Base-by-base conservation (phyloP, 1,140 invertebrate species). In the Ericerus pela region DNA sequence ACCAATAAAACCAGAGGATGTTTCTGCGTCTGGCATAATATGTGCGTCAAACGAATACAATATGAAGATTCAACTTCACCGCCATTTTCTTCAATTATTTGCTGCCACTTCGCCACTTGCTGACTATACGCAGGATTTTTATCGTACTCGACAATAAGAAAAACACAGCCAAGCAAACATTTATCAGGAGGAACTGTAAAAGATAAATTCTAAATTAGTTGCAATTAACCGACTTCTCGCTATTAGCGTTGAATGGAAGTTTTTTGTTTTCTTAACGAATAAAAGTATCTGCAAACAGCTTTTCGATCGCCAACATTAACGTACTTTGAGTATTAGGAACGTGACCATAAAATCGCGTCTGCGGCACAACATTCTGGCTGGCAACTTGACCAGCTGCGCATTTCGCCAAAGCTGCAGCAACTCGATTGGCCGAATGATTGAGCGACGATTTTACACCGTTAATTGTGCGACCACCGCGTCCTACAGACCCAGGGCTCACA, bases 101-200 rank as follows among this genome's bases (percentile, higher is more conserved):
- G 79, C 62, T 80, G 78, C 91, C 91, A 96, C 72, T 72, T 29
- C 70, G 75, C 41, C 79, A 70, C 64, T 54, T 85, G 77, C n/a
- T 74, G 67, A 10, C 71, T 65, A 58, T 70, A 66, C 54, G 80
- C 75, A 3, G 73, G 65, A 58, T 79, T 76, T 60, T 76, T 75
- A 20, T 76, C 75, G 65, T 79, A 85, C 61, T 88, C 85, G 55
- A 85, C 80, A 53, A 93, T 85, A 61, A 83, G 81, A 62, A 97
- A 96, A 12, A 93, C 81, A 69, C 93, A 96, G 8, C 92, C 93
- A 2, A 95, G 72, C 5, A 96, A 68, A 69, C 89, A 96, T 43
- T 90, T 72, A 63, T 93, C 87, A 0, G 84, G 78, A 10, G 91
- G 89, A 53, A 96, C 81, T 85, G 65, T 57, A 76, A 75, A 52